Percentiles rank a stretch among this genome's conserved stretches.
phyloP scores from a whole-genome alignment of 2,888 invertebrate genomes.

The Silvanus unidentatus region DNA sequence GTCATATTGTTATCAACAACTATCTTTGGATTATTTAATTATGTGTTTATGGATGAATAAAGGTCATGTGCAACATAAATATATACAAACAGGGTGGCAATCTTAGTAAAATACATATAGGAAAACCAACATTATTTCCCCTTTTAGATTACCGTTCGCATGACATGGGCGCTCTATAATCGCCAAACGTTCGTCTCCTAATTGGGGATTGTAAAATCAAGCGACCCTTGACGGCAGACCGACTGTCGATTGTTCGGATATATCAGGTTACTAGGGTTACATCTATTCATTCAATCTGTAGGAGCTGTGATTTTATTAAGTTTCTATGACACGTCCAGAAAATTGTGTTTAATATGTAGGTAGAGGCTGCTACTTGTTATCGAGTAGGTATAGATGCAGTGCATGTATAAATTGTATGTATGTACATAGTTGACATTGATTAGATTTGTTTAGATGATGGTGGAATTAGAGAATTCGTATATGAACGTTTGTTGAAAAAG shows the following conservation, averaged over 20 bases:
- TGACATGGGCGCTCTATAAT: slow-evolving; percentile 29
- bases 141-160: slow-evolving; percentile 23
- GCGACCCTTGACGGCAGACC: slow-evolving; percentile 37
- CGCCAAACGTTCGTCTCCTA: slow-evolving; percentile 32
- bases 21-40: no score
- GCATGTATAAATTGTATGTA: no score
- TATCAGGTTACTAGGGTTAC: slow-evolving; percentile 34
- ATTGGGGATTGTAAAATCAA: slow-evolving; percentile 45
- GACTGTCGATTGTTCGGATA: slow-evolving; percentile 31
- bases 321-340: slow-evolving; percentile 21
- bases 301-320: slow-evolving; percentile 31
- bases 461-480: not conserved
- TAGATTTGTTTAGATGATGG: slow-evolving; percentile 12
- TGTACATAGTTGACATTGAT: slow-evolving; percentile 7
- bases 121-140: not conserved
- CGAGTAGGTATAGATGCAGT: no score
- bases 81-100: no score
- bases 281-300: slow-evolving; percentile 26
- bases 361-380: no score
- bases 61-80: no score
- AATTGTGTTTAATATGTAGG: no score
- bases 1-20: no score
- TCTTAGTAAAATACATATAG: no score
- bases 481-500: no score
- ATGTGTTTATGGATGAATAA: no score